Conservation (phyloP, 2,113 vertebrate species). For the Nothoprocta perdicaria region DNA sequence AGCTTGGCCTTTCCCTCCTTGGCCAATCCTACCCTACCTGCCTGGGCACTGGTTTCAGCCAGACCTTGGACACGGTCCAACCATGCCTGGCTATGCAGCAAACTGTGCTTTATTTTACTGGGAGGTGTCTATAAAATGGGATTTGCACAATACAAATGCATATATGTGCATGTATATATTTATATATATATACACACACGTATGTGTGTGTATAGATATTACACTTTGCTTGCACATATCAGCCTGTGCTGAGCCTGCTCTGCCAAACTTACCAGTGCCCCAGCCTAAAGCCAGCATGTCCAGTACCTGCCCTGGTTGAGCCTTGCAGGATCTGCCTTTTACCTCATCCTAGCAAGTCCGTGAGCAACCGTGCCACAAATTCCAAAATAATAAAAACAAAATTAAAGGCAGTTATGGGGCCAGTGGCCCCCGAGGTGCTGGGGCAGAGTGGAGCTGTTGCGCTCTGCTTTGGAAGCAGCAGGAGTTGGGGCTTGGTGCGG, state of each 20-base stretch:
- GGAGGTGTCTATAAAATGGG: background rate
- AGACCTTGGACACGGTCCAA: background rate
- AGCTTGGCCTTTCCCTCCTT: background rate
- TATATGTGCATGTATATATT: too few relatives aligned
- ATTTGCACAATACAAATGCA: background rate
- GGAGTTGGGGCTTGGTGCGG: too few relatives aligned
- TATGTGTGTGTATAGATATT: background rate
- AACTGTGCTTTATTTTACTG: background rate
- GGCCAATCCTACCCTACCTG: background rate
- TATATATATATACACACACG: too few relatives aligned
- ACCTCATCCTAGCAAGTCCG: background rate
- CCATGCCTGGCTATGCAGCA: background rate
- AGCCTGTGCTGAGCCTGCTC: background rate
- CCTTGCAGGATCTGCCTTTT: rapidly evolving
- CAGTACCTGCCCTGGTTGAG: background rate
- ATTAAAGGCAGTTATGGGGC: too few relatives aligned
- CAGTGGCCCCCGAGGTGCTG: too few relatives aligned
- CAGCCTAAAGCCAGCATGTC: background rate
- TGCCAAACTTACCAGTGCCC: background rate
- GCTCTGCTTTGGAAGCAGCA: too few relatives aligned
- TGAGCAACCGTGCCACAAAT: background rate
- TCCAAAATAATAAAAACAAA: too few relatives aligned
- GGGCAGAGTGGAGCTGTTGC: too few relatives aligned
- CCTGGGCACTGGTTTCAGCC: rapidly evolving
- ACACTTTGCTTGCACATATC: background rate